These are phyloP conservation scores for Diplodus puntazzo DNA, from an alignment of 2,797 vertebrate genomes.

Conservation along the genomic window DNA sequence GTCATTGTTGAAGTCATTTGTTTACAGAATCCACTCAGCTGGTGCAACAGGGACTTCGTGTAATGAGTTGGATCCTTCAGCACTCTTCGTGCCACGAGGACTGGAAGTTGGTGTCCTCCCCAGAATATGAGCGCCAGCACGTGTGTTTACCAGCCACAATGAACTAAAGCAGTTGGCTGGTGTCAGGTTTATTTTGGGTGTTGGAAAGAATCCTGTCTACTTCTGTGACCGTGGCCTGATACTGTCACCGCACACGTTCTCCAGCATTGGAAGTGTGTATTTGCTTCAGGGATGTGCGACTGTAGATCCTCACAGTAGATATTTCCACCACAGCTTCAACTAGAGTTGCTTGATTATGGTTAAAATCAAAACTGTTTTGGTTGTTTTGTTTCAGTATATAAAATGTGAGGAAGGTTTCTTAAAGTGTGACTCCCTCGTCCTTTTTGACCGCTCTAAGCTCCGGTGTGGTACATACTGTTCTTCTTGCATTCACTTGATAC, in stretches of 20 bases:
- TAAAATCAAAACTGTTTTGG: no score
- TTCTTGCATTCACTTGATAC: neutral
- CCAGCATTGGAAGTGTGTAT: conserved; percentile 34
- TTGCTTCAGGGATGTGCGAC: conserved; percentile 38
- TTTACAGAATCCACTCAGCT: neutral
- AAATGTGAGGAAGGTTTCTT: no score
- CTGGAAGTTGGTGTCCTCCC: conserved; percentile 44
- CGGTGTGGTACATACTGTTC: conserved; percentile 19
- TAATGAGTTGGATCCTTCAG: conserved; percentile 16
- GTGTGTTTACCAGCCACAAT: conserved; percentile 65
- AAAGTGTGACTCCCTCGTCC: no score
- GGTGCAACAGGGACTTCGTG: conserved; percentile 1
- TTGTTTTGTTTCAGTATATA: no score
- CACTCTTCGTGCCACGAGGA: neutral
- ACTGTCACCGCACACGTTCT: conserved; percentile 64
- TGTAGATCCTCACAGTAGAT: conserved; percentile 22
- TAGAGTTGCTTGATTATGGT: no score
- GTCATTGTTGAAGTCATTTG: no score
- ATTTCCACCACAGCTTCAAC: conserved; percentile 8
- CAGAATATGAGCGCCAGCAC: conserved; percentile 19
- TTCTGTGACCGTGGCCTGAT: conserved; percentile 74
- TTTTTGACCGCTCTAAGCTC: no score
- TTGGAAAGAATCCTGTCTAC: conserved; percentile 76
- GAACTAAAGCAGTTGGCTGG: conserved; percentile 66
- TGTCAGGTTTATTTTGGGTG: conserved; percentile 76